phyloP scores from a whole-genome alignment of 2,113 vertebrate genomes.

The Albula goreensis region DNA sequence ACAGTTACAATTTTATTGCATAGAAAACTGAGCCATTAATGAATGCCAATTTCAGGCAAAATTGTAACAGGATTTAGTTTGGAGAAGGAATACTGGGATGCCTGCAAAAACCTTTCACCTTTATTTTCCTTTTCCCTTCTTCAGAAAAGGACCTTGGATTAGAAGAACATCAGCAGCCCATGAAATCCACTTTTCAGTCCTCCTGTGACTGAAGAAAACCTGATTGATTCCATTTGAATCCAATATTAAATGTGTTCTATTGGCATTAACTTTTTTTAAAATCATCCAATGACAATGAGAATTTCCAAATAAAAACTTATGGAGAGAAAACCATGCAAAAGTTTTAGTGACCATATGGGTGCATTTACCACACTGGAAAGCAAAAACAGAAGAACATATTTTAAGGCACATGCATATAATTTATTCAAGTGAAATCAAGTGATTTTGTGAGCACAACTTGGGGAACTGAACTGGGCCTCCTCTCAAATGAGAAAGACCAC shows the following conservation, averaged over 20 bases:
- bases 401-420: no score
- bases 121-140: not conserved
- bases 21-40: not conserved
- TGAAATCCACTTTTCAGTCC: not conserved
- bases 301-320: no score
- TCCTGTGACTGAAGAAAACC: not conserved
- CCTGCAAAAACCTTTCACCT: not conserved
- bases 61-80: no score
- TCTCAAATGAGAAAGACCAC: constrained; percentile 63
- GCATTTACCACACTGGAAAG: no score
- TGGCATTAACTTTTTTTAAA: not conserved
- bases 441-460: no score
- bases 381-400: no score
- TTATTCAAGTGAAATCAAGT: no score
- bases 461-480: not conserved
- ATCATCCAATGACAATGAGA: not conserved
- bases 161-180: not conserved
- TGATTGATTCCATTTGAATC: not conserved
- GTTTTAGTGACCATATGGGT: not conserved
- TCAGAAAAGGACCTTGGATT: not conserved
- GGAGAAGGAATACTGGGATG: no score
- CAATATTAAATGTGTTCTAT: not conserved
- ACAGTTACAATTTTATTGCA: not conserved
- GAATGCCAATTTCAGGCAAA: not conserved
- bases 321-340: not conserved